Percentiles rank a stretch among this genome's conserved stretches.
phyloP scores from a whole-genome alignment of 2,888 invertebrate genomes.

The Drosophila engyochracea region DNA sequence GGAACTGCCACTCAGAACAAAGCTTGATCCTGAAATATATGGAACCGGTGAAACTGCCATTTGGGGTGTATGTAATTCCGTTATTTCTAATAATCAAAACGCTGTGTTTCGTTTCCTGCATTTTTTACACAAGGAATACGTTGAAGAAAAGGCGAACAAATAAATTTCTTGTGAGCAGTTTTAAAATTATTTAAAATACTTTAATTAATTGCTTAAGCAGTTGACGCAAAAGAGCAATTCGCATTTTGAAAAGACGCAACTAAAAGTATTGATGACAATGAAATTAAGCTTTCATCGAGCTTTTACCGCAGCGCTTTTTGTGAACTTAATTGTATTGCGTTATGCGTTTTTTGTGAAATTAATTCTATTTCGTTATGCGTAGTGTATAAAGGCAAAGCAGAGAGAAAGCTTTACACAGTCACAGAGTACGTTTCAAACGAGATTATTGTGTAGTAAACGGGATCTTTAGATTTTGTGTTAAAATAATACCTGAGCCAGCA shows the following conservation, averaged over 20 bases:
- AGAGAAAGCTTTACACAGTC: background rate
- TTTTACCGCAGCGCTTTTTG: background rate
- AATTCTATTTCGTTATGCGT: background rate
- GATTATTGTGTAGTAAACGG: background rate
- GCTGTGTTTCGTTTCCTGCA: background rate
- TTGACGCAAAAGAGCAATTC: too few species aligned
- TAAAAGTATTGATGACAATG: background rate
- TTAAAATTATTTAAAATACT: background rate
- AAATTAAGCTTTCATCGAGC: background rate
- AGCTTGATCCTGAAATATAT: background rate
- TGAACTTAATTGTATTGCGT: too few species aligned
- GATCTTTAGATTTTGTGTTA: background rate
- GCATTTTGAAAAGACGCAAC: background rate
- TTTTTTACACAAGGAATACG: slow-evolving; percentile 2
- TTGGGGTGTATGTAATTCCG: too few species aligned
- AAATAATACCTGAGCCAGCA: background rate
- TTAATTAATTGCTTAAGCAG: background rate
- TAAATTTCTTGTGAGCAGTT: background rate
- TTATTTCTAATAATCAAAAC: too few species aligned
- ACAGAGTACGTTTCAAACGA: background rate
- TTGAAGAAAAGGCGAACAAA: background rate
- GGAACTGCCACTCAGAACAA: background rate
- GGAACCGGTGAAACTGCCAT: background rate
- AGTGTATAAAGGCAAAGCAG: background rate
- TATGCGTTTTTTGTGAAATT: background rate